Evolutionary conservation across 30 jellyfish, hydroid and myxozoan genomes (phyloP).

Genomic region (Cassiopea xamachana): DNA sequence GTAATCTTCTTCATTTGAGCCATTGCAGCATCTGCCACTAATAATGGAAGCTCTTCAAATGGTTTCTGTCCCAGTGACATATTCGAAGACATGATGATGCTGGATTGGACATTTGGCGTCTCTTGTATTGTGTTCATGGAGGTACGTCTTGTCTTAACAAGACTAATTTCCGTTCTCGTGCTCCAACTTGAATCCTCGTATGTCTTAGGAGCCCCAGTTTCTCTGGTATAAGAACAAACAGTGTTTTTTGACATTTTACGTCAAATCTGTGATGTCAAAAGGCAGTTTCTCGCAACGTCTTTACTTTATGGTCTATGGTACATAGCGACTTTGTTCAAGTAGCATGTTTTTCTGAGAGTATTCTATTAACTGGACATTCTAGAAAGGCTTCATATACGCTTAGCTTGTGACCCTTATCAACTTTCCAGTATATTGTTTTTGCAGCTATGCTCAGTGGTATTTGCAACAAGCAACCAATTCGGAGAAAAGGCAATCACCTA

Average conservation of each 20-base stretch:
- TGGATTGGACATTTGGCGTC: background rate
- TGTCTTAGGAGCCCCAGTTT: slow-evolving; percentile 14
- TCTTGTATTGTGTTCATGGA: background rate
- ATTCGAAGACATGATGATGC: background rate
- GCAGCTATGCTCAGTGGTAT: too few species aligned
- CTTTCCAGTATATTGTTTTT: too few species aligned
- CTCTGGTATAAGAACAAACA: slow-evolving; percentile 53
- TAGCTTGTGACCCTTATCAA: too few species aligned
- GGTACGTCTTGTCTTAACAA: slow-evolving; percentile 49
- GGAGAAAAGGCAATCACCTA: too few species aligned
- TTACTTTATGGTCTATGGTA: too few species aligned
- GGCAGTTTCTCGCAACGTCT: background rate
- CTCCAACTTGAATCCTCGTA: slow-evolving; percentile 65
- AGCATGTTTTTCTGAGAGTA: too few species aligned
- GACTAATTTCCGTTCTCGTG: slow-evolving; percentile 41
- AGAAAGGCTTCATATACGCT: too few species aligned
- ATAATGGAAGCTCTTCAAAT: background rate
- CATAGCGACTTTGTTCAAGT: too few species aligned
- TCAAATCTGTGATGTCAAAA: background rate
- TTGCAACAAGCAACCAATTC: too few species aligned
- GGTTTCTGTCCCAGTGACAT: background rate
- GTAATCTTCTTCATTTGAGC: background rate
- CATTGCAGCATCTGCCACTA: background rate
- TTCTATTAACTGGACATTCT: too few species aligned
- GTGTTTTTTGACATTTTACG: slow-evolving; percentile 30